phyloP scores from a whole-genome alignment of 30 jellyfish, hydroid and myxozoan genomes.

The Turritopsis dohrnii region DNA sequence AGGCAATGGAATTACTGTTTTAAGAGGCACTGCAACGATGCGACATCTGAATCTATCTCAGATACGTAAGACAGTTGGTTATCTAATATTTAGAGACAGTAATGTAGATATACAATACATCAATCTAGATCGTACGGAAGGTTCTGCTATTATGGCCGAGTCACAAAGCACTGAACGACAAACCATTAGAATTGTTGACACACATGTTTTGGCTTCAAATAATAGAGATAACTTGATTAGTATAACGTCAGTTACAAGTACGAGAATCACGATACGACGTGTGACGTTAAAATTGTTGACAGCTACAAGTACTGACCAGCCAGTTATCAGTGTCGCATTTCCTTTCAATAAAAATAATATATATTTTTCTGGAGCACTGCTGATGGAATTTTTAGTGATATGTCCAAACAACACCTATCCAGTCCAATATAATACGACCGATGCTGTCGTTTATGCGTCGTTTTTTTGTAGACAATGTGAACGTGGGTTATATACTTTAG shows the following conservation, averaged over 20 bases:
- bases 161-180: not conserved
- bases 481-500: not conserved
- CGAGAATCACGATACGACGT: not conserved
- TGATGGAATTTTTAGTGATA: not conserved
- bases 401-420: not conserved
- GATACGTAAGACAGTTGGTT: not conserved
- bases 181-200: not conserved
- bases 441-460: not conserved
- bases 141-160: not conserved
- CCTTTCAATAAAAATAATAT: no score
- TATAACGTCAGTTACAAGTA: not conserved
- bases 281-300: not conserved
- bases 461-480: conserved; percentile 34
- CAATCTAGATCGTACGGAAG: not conserved
- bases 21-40: not conserved
- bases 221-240: not conserved
- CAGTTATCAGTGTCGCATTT: not conserved
- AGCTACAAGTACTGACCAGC: not conserved
- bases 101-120: not conserved
- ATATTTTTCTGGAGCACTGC: not conserved
- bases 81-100: not conserved
- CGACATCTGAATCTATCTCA: not conserved
- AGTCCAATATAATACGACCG: not conserved
- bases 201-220: not conserved
- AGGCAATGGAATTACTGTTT: not conserved